Evolutionary conservation across 1,140 invertebrate species (phyloP).

Genomic region (Apocrypta bakeri): DNA sequence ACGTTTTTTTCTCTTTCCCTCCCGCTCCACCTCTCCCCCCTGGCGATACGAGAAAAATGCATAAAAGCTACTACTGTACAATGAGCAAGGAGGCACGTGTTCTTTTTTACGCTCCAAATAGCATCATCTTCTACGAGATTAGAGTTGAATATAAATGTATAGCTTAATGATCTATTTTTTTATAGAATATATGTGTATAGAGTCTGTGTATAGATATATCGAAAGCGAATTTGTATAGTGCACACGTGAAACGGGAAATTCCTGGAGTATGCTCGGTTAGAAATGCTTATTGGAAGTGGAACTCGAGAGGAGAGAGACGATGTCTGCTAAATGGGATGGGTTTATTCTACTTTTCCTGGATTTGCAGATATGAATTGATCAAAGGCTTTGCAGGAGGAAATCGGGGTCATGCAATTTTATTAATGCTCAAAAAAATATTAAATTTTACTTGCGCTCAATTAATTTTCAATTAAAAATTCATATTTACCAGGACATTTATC

Average conservation of each 20-base stretch:
- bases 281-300: conserved; percentile 33
- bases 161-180: conserved; percentile 7
- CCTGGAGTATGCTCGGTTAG: neutral
- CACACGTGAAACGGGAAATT: neutral
- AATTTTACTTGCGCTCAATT: too few relatives aligned
- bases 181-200: neutral
- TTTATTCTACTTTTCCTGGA: neutral
- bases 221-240: neutral
- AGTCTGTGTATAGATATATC: too few relatives aligned
- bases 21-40: too few relatives aligned
- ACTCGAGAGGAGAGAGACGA: neutral
- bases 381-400: neutral
- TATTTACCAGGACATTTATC: too few relatives aligned
- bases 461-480: neutral
- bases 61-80: neutral
- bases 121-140: conserved; percentile 26
- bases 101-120: neutral
- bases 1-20: too few relatives aligned
- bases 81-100: neutral
- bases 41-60: conserved; percentile 14
- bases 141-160: neutral
- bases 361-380: neutral
- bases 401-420: neutral
- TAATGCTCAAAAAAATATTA: too few relatives aligned
- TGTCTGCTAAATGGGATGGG: neutral